Percentiles rank a stretch among this genome's conserved stretches.
phyloP scores from a whole-genome alignment of 37 sponge, comb jelly and placozoan species.

The Hexactinellida sp. region DNA sequence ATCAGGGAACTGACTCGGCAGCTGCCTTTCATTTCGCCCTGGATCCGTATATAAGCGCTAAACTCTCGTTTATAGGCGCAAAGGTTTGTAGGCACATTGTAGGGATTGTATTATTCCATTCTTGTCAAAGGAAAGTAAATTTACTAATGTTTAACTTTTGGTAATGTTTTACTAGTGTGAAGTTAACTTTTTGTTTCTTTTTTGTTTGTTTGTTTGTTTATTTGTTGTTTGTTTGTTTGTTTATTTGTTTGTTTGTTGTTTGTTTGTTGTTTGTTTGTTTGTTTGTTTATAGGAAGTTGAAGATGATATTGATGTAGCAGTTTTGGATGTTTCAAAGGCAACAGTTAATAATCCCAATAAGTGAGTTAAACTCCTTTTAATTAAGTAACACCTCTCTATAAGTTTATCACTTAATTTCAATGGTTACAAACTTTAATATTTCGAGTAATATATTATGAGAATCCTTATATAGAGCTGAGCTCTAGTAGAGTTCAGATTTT shows the following conservation, averaged over 20 bases:
- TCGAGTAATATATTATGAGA: too few relatives aligned
- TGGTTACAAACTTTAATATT: too few relatives aligned
- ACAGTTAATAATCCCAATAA: not conserved
- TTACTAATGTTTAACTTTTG: too few relatives aligned
- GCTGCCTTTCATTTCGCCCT: not conserved
- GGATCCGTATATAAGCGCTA: not conserved
- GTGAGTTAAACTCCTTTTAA: not conserved
- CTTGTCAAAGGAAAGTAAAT: too few relatives aligned
- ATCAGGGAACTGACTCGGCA: not conserved
- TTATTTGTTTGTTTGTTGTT: not conserved
- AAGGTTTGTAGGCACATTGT: too few relatives aligned
- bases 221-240: constrained; percentile 4
- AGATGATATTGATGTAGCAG: not conserved
- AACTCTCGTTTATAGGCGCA: not conserved
- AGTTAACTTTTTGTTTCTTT: too few relatives aligned
- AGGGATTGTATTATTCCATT: too few relatives aligned
- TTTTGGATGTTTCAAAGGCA: not conserved
- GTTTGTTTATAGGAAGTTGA: not conserved
- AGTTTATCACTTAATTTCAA: too few relatives aligned
- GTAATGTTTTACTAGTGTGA: too few relatives aligned
- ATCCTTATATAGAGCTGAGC: too few relatives aligned
- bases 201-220: not conserved
- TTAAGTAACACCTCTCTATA: too few relatives aligned
- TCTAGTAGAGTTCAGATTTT: too few relatives aligned
- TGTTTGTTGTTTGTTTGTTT: not conserved